Evolutionary conservation across 2,888 invertebrate species (phyloP).

Genomic region (Dexiosoma caninum): DNA sequence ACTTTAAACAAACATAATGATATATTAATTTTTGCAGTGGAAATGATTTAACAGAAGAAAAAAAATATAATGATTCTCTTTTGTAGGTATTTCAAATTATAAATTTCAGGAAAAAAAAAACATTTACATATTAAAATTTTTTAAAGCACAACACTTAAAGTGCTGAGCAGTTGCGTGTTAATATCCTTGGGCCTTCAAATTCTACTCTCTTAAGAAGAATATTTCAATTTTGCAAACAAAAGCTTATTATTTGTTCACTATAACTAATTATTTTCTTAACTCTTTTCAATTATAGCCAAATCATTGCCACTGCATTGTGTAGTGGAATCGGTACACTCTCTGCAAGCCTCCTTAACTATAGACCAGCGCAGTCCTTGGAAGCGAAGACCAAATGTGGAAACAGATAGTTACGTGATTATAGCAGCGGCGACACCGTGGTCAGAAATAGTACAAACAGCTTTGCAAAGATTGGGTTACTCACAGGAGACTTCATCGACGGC

Average conservation of each 20-base stretch:
- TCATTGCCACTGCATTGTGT: constrained; percentile 96
- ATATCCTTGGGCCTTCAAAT: too few relatives aligned
- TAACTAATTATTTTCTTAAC: neutral
- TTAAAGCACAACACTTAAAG: too few relatives aligned
- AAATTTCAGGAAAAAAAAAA: too few relatives aligned
- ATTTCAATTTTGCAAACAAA: too few relatives aligned
- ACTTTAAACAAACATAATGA: neutral
- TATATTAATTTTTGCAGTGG: neutral
- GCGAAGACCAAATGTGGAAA: constrained; percentile 87
- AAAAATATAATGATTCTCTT: too few relatives aligned
- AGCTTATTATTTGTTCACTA: too few relatives aligned
- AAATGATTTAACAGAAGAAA: neutral
- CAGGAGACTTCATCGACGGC: constrained; percentile 90
- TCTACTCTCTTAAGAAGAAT: too few relatives aligned
- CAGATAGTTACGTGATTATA: constrained; percentile 97
- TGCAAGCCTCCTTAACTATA: constrained; percentile 80
- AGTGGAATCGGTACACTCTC: constrained; percentile 89
- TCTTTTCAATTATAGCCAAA: constrained; percentile 79
- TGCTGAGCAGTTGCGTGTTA: too few relatives aligned
- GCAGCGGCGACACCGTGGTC: constrained; percentile 93
- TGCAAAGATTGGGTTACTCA: constrained; percentile 93
- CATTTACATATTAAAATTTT: too few relatives aligned
- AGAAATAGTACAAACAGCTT: constrained; percentile 93
- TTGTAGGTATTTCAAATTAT: too few relatives aligned
- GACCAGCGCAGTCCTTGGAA: constrained; percentile 82